Percentiles rank a stretch among this genome's conserved stretches.
These are phyloP conservation scores for Galendromus occidentalis DNA, from an alignment of 1,140 invertebrate species.

Conservation along the genomic window DNA sequence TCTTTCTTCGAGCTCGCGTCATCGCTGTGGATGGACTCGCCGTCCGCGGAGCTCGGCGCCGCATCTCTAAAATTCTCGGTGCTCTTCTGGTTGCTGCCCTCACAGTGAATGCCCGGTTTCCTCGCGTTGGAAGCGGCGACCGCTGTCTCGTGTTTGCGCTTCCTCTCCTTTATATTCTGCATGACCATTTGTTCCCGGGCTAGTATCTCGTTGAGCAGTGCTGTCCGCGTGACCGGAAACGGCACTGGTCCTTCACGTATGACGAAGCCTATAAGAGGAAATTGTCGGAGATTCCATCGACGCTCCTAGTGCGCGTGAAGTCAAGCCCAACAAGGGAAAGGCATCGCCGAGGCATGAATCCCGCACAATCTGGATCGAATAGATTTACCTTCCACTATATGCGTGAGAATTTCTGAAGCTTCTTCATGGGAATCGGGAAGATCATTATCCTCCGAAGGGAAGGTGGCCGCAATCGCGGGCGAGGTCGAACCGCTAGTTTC, in stretches of 20 bases:
- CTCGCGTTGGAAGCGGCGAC: too few species aligned
- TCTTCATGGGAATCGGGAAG: neutral
- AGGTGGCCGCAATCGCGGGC: neutral
- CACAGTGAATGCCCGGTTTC: too few species aligned
- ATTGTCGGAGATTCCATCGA: too few species aligned
- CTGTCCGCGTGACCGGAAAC: constrained; percentile 19
- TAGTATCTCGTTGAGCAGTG: neutral
- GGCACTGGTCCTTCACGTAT: constrained; percentile 55
- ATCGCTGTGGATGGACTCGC: too few species aligned
- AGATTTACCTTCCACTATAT: neutral
- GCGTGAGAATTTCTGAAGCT: constrained; percentile 3
- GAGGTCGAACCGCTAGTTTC: neutral
- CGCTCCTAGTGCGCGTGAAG: too few species aligned
- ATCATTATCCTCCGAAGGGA: neutral
- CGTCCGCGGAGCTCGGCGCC: too few species aligned
- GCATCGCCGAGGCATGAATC: too few species aligned
- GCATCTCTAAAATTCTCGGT: too few species aligned
- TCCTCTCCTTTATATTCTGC: constrained; percentile 13
- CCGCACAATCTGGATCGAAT: too few species aligned
- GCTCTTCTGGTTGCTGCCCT: too few species aligned
- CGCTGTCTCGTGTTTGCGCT: neutral
- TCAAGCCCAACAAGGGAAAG: too few species aligned
- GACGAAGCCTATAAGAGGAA: constrained; percentile 45
- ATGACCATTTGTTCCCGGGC: constrained; percentile 21
- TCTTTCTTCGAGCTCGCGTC: too few species aligned